A percentile compares a stretch with the other conserved stretches of the same genome.
phyloP scores from a whole-genome alignment of 2,797 vertebrate genomes.

The Eospalax fontanierii region DNA sequence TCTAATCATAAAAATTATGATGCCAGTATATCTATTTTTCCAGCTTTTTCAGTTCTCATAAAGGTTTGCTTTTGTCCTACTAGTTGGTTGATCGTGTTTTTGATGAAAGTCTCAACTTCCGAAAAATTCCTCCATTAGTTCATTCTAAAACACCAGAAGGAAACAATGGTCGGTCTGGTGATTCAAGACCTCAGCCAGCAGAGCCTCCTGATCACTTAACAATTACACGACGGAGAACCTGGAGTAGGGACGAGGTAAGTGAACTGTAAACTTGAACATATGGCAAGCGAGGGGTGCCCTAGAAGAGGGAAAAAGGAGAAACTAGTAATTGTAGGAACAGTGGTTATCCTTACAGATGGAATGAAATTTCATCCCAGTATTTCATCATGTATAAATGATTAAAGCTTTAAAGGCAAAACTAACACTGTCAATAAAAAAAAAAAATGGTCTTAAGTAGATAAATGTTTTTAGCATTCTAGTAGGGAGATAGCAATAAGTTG shows the following conservation, averaged over 20 bases:
- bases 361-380: not conserved
- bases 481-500: too few species aligned
- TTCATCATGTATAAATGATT: not conserved
- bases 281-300: not conserved
- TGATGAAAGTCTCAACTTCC: slow-evolving; percentile 99
- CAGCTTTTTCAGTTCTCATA: slow-evolving; percentile 73
- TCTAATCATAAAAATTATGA: slow-evolving; percentile 74
- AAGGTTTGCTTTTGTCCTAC: slow-evolving; percentile 79
- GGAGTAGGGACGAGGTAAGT: slow-evolving; percentile 98
- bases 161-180: slow-evolving; percentile 92
- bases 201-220: slow-evolving; percentile 94
- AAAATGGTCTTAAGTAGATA: not conserved
- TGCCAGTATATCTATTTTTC: slow-evolving; percentile 71
- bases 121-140: slow-evolving; percentile 97
- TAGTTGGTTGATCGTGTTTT: slow-evolving; percentile 99
- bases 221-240: slow-evolving; percentile 96
- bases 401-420: slow-evolving; percentile 21
- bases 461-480: not conserved
- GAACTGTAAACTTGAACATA: not conserved
- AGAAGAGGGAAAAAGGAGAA: not conserved
- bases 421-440: slow-evolving; percentile 8
- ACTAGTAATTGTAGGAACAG: not conserved
- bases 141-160: slow-evolving; percentile 94
- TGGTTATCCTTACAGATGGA: not conserved
- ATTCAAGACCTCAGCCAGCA: slow-evolving; percentile 93